Percentiles rank a stretch among this genome's conserved stretches.
These are phyloP conservation scores for Pollenia griseotomentosa DNA, from an alignment of 2,888 invertebrate species.

Conservation along the genomic window DNA sequence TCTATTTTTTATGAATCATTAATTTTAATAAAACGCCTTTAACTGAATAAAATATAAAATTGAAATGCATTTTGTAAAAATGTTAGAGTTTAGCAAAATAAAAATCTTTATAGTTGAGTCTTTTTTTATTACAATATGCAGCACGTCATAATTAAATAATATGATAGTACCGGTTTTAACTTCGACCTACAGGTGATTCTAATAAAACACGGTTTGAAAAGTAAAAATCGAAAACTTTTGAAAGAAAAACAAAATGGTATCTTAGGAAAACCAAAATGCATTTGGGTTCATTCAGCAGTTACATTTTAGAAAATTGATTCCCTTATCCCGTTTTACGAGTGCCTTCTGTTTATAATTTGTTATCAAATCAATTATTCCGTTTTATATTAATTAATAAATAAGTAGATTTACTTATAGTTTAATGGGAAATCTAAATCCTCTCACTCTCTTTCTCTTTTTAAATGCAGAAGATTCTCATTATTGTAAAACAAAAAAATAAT, in stretches of 20 bases:
- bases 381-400: slow-evolving; percentile 35
- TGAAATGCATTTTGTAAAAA: slow-evolving; percentile 10
- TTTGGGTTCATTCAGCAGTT: no score
- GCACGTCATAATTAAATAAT: slow-evolving; percentile 37
- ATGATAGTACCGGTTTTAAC: slow-evolving; percentile 26
- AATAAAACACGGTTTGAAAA: neutral
- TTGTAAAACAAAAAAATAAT: neutral
- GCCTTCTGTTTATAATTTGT: slow-evolving; percentile 18
- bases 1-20: slow-evolving; percentile 58
- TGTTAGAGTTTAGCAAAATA: slow-evolving; percentile 3
- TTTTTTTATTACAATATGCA: slow-evolving; percentile 14
- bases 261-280: neutral
- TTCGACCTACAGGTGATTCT: neutral
- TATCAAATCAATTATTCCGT: slow-evolving; percentile 37
- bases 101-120: neutral
- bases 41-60: neutral
- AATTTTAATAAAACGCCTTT: slow-evolving; percentile 48
- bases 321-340: neutral
- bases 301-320: neutral
- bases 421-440: slow-evolving; percentile 23
- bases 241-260: no score
- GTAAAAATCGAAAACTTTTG: no score
- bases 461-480: slow-evolving; percentile 2
- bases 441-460: neutral
- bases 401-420: slow-evolving; percentile 1